A percentile compares a stretch with the other conserved stretches of the same genome.
These are phyloP conservation scores for Lagopus muta DNA, from an alignment of 2,113 vertebrate species.

Conservation along the genomic window DNA sequence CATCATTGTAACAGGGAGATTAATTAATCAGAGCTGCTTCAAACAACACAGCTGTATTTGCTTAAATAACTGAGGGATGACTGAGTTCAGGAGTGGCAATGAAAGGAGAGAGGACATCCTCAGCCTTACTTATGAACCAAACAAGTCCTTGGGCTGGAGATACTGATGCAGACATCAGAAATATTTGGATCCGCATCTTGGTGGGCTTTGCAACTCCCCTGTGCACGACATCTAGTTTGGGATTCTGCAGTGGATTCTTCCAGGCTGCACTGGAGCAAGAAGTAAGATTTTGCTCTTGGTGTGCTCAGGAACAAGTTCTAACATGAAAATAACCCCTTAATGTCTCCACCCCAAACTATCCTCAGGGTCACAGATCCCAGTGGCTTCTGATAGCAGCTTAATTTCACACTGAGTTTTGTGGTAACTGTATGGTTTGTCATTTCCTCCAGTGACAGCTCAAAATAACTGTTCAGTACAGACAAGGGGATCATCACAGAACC, in stretches of 20 bases:
- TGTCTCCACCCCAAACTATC: accelerated
- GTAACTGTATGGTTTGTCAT: neutral
- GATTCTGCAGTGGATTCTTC: neutral
- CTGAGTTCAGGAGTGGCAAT: neutral
- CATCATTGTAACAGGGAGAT: accelerated
- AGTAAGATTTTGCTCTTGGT: neutral
- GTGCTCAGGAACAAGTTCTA: neutral
- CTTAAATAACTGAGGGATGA: neutral
- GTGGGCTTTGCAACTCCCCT: neutral
- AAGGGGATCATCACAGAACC: neutral
- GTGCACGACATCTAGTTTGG: neutral
- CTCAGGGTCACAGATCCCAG: neutral
- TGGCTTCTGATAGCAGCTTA: neutral
- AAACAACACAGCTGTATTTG: neutral
- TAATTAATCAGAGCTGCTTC: conserved; percentile 2
- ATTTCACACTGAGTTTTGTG: neutral
- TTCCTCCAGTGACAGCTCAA: neutral
- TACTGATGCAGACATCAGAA: neutral
- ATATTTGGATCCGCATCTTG: neutral
- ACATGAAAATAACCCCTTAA: neutral
- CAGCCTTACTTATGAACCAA: neutral
- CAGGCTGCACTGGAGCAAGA: neutral
- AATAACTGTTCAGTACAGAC: neutral
- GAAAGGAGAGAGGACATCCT: neutral
- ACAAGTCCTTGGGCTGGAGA: neutral